Conservation (phyloP, 2,888 invertebrate species). For the Trichopria drosophilae region DNA sequence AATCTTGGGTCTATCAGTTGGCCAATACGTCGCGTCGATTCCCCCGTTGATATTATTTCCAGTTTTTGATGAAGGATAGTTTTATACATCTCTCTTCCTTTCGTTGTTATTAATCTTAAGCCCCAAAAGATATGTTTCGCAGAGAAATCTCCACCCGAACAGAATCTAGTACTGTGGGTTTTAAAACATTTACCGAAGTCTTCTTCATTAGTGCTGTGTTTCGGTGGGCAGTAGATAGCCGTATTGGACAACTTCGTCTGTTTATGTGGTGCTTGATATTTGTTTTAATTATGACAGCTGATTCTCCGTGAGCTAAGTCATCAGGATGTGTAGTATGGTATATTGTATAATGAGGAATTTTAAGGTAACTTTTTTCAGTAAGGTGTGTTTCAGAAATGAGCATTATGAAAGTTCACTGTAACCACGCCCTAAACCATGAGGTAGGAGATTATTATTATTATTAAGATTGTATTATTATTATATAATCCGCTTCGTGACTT, state of each 20-base stretch:
- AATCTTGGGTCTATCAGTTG: constrained; percentile 35
- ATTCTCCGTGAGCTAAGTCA: not conserved
- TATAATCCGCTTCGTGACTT: no score
- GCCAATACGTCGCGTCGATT: constrained; percentile 40
- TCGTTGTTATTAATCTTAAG: constrained; percentile 23
- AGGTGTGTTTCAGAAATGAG: constrained; percentile 19
- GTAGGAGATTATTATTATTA: no score
- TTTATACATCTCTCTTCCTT: constrained; percentile 13
- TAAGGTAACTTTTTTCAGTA: not conserved
- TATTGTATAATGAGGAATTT: not conserved
- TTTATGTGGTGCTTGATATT: constrained; percentile 3
- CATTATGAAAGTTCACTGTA: no score
- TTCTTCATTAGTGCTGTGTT: constrained; percentile 29
- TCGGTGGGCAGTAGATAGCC: constrained; percentile 36
- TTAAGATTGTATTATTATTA: no score
- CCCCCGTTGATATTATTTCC: constrained; percentile 20
- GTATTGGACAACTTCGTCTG: constrained; percentile 16
- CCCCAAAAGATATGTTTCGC: constrained; percentile 34
- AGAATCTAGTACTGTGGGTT: not conserved
- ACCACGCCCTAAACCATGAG: no score
- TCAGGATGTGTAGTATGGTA: not conserved
- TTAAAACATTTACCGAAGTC: constrained; percentile 11
- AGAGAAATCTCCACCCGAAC: constrained; percentile 14
- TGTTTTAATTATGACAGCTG: constrained; percentile 20
- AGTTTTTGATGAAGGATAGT: constrained; percentile 1